phyloP scores from a whole-genome alignment of 2,888 invertebrate genomes.

The Cheilosia variabilis region DNA sequence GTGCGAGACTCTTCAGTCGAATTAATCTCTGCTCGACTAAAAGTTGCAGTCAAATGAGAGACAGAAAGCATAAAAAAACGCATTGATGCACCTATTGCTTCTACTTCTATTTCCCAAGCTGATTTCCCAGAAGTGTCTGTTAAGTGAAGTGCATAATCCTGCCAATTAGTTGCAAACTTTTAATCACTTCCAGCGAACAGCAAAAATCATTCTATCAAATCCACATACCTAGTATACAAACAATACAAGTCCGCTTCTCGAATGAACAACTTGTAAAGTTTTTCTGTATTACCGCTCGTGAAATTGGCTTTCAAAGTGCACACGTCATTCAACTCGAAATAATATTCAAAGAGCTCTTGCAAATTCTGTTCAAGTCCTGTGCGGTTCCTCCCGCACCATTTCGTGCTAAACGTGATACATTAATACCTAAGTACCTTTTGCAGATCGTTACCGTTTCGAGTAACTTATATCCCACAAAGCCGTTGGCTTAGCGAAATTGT shows the following conservation, averaged over 20 bases:
- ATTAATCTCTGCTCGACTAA: no score
- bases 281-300: background rate
- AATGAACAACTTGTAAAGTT: background rate
- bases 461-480: conserved; percentile 47
- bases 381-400: background rate
- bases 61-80: no score
- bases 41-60: no score
- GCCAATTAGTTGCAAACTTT: no score
- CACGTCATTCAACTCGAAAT: background rate
- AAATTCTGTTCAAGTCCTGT: background rate
- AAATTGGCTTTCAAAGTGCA: background rate
- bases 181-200: no score
- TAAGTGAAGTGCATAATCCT: no score
- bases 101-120: no score
- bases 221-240: background rate
- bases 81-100: no score
- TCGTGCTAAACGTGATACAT: background rate
- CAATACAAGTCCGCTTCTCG: background rate
- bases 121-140: no score
- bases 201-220: no score
- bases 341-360: background rate
- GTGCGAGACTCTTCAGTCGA: no score
- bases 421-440: conserved; percentile 21
- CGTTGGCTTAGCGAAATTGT: conserved; percentile 44
- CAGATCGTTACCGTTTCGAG: conserved; percentile 47